Evolutionary conservation across 2,113 vertebrate species (phyloP).

Genomic region (Chlorodrepanis virens): DNA sequence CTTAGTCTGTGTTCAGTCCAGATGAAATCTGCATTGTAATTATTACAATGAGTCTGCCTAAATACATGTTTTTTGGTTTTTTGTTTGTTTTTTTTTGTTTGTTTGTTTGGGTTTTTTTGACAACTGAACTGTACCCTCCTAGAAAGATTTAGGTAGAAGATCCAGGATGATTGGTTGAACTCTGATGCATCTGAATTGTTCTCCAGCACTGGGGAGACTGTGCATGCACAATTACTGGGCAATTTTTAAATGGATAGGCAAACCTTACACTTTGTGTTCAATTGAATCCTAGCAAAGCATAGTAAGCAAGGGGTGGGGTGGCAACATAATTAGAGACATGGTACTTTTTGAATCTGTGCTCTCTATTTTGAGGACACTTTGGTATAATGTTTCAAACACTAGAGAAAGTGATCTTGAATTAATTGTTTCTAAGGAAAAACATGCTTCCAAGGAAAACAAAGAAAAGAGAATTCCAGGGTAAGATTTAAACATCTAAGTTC

Average conservation of each 20-base stretch:
- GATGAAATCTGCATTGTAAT: background rate
- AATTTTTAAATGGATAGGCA: background rate
- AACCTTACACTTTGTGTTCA: background rate
- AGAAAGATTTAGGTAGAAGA: background rate
- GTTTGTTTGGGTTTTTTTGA: too few species aligned
- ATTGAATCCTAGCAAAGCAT: background rate
- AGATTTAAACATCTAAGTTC: background rate
- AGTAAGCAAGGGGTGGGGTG: background rate
- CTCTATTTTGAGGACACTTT: background rate
- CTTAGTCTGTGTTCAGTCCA: background rate
- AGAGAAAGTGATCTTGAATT: background rate
- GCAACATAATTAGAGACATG: background rate
- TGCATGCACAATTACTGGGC: background rate
- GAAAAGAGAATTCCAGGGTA: background rate
- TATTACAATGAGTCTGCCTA: background rate
- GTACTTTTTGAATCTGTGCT: background rate
- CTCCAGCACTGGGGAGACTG: too few species aligned
- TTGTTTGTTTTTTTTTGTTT: too few species aligned
- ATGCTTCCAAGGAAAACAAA: background rate
- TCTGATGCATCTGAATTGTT: background rate
- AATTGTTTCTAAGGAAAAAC: background rate
- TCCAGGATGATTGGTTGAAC: background rate
- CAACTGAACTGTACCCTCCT: accelerated
- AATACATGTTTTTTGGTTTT: background rate
- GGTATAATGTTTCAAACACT: background rate